Evolutionary conservation across 2,888 invertebrate species (phyloP), one percentile per base, ranked within the genome.

Genomic region (Xanthia togata): DNA sequence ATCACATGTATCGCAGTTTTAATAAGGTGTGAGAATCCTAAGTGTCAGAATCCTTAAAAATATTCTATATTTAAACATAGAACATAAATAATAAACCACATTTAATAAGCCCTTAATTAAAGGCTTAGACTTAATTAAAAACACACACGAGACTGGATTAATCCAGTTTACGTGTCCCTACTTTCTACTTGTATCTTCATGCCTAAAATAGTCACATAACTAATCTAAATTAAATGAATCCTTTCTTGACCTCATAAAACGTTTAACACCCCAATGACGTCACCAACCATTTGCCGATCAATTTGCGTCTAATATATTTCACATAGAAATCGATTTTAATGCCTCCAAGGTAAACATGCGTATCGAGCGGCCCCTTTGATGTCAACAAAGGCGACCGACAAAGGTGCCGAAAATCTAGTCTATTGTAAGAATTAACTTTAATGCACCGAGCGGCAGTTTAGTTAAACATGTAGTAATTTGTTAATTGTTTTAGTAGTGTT

Each of bases 351-450:
- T 89, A 92, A 93, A 93, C 86, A 92, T 86, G 92, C 92, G 93
- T 94, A 93, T 92, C 92, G 89, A 90, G 90, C 95, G 94, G 94
- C 88, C 71, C 91, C 92, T 96, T 95, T 96, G 93, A 93, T 86
- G 90, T 89, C 89, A 88, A 93, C 93, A 95, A 95, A 95, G 91
- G 89, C 80, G 78, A 84, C 94, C 95, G 95, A 95, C 96, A 95
- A 95, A 95, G 93, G 91, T 80, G 83, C 93, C 94, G 93, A 92
- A 88, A 82, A 79, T 84, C 83, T 75, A 76, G 81, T 77, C 91
- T 90, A 91, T 93, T 93, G 93, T 93, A 90, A 88, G 86, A 85
- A 73, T 81, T 85, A 83, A 86, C 82, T 87, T 89, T 87, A 88
- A 88, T 90, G 89, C 88, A 86, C 78, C 50, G 31, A 67, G 85